Conservation (phyloP, 2,113 vertebrate species). For the Phrynocephalus versicolor region DNA sequence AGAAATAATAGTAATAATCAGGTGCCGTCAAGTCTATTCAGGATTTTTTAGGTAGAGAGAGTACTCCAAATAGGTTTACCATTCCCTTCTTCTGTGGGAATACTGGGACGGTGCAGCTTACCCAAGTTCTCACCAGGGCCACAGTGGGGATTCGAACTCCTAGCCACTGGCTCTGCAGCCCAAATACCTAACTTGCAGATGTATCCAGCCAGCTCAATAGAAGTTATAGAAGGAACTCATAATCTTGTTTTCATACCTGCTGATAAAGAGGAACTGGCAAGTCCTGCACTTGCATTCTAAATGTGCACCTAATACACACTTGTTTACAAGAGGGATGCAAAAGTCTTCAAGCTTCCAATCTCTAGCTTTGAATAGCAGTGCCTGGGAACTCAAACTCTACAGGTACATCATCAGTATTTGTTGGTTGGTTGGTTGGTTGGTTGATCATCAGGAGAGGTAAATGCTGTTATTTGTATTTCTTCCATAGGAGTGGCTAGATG, state of each 20-base stretch:
- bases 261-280: not conserved
- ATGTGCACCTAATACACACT: not conserved
- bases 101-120: too few relatives aligned
- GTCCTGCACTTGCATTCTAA: not conserved
- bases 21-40: too few relatives aligned
- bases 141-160: too few relatives aligned
- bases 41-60: too few relatives aligned
- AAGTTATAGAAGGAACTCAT: not conserved
- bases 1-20: too few relatives aligned
- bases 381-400: not conserved
- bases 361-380: not conserved
- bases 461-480: not conserved
- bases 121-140: too few relatives aligned
- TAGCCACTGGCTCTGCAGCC: too few relatives aligned
- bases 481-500: too few relatives aligned
- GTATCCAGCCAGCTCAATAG: not conserved
- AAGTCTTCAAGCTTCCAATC: not conserved
- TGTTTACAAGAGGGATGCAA: not conserved
- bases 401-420: not conserved
- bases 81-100: too few relatives aligned
- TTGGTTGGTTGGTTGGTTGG: too few relatives aligned
- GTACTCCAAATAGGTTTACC: too few relatives aligned
- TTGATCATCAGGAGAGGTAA: not conserved
- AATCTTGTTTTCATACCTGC: not conserved
- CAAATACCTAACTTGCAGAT: too few relatives aligned